Evolutionary conservation across 2,113 vertebrate genomes (phyloP).

Genomic region (Pelvicachromis taeniatus): DNA sequence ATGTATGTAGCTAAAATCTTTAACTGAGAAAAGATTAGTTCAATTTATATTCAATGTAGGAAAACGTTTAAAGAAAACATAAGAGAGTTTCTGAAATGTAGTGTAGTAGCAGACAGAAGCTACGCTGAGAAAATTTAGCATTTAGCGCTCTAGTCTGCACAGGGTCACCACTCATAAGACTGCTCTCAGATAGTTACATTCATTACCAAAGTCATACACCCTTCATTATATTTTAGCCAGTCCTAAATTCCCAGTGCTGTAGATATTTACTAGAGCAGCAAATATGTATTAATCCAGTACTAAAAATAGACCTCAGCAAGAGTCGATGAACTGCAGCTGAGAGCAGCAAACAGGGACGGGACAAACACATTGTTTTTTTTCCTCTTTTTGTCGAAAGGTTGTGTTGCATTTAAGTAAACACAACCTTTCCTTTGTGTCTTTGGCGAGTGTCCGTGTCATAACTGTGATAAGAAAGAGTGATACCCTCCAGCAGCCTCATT

Average conservation of each 20-base stretch:
- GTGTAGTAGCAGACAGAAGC: background rate
- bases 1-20: background rate
- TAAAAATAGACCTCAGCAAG: background rate
- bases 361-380: background rate
- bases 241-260: background rate
- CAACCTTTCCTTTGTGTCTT: background rate
- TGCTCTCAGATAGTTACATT: background rate
- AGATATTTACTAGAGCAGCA: background rate
- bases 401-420: background rate
- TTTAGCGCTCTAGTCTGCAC: background rate
- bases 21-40: background rate
- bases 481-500: background rate
- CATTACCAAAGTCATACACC: background rate
- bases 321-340: background rate
- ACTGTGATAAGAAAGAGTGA: constrained; percentile 3
- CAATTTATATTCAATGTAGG: too few species aligned
- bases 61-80: background rate
- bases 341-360: background rate
- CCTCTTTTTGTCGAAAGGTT: background rate
- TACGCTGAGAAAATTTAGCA: background rate
- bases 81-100: background rate
- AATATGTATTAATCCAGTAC: background rate
- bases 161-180: background rate
- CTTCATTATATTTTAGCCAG: background rate
- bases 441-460: background rate